These are phyloP conservation scores for Polypedilum vanderplanki DNA, from an alignment of 1,140 invertebrate genomes.

Conservation along the genomic window DNA sequence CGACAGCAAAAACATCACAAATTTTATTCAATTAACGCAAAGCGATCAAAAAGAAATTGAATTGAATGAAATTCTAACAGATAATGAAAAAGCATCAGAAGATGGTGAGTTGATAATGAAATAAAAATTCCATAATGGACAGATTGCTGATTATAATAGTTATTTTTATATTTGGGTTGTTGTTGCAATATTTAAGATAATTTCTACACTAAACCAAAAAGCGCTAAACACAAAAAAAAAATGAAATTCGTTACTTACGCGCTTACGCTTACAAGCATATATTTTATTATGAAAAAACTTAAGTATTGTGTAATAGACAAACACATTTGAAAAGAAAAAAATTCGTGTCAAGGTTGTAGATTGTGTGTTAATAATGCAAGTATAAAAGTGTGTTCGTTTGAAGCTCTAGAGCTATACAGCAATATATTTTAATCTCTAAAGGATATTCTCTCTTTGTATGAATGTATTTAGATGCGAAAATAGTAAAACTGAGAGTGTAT, in stretches of 20 bases:
- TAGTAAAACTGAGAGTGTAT: neutral
- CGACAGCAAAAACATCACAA: neutral
- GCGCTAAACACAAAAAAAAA: too few relatives aligned
- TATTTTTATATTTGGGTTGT: too few relatives aligned
- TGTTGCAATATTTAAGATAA: too few relatives aligned
- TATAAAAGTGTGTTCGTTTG: neutral
- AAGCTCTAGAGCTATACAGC: neutral
- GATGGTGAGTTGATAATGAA: neutral
- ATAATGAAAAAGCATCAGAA: neutral
- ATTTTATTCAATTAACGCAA: neutral
- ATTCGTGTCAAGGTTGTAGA: conserved; percentile 3
- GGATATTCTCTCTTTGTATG: neutral
- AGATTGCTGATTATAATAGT: too few relatives aligned
- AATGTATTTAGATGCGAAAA: neutral
- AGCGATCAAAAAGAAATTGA: neutral
- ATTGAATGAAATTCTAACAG: neutral
- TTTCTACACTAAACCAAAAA: too few relatives aligned
- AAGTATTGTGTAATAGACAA: conserved; percentile 9
- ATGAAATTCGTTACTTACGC: too few relatives aligned
- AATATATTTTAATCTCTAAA: neutral
- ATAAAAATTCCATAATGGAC: too few relatives aligned
- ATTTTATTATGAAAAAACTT: neutral
- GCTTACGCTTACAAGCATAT: too few relatives aligned
- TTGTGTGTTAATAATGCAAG: conserved; percentile 2
- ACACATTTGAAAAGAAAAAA: conserved; percentile 6